Conservation (phyloP, 2,888 invertebrate genomes). For the Anorthoa munda region DNA sequence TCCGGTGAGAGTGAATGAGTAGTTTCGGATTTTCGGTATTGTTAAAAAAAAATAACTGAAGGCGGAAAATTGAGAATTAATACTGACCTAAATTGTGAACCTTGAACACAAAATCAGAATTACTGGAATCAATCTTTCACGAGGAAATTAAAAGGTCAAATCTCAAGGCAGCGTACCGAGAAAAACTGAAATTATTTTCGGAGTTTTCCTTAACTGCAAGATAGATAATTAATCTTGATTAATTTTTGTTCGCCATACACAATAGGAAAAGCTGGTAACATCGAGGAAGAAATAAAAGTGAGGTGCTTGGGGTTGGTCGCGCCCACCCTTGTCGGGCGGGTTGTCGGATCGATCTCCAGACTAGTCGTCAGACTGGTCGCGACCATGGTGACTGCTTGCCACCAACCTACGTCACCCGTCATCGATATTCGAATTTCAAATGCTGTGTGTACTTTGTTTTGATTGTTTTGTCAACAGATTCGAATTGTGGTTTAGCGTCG, state of each 20-base stretch:
- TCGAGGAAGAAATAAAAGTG: slow-evolving; percentile 69
- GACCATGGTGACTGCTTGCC: slow-evolving; percentile 4
- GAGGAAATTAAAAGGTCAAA: slow-evolving; percentile 13
- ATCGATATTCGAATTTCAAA: slow-evolving; percentile 68
- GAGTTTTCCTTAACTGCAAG: slow-evolving; percentile 30
- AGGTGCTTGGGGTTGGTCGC: slow-evolving; percentile 66
- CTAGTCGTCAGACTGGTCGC: slow-evolving; percentile 58
- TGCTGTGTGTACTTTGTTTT: slow-evolving; percentile 58
- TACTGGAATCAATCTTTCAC: slow-evolving; percentile 41
- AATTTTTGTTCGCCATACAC: slow-evolving; percentile 19
- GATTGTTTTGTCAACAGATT: slow-evolving; percentile 63
- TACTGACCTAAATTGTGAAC: slow-evolving; percentile 32
- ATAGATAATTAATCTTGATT: slow-evolving; percentile 24
- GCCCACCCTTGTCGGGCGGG: slow-evolving; percentile 71
- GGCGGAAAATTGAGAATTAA: slow-evolving; percentile 23
- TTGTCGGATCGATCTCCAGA: slow-evolving; percentile 65
- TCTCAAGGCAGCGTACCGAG: slow-evolving; percentile 35
- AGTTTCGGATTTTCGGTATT: not conserved
- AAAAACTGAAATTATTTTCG: slow-evolving; percentile 13
- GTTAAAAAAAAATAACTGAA: not conserved
- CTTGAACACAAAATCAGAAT: slow-evolving; percentile 45
- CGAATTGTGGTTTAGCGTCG: slow-evolving; percentile 12
- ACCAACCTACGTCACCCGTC: slow-evolving; percentile 59
- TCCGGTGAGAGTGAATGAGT: slow-evolving; percentile 31
- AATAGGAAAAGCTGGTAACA: slow-evolving; percentile 63